Percentiles rank a stretch among this genome's conserved stretches.
These are phyloP conservation scores for Cephalopachus bancanus DNA, from an alignment of 2,797 vertebrate genomes.

Conservation along the genomic window DNA sequence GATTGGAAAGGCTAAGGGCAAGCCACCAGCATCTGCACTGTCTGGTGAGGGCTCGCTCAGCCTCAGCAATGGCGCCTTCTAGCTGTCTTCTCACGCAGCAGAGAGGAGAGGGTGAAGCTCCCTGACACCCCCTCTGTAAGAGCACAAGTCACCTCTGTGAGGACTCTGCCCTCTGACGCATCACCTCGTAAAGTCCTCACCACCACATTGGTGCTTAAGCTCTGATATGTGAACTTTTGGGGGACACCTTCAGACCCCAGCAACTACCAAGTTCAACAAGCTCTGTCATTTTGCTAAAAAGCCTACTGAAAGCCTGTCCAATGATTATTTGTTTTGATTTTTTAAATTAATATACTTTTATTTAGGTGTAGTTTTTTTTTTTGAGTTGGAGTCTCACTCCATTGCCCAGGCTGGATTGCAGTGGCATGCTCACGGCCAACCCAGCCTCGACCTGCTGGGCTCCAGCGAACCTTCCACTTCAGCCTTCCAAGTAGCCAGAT, in stretches of 20 bases:
- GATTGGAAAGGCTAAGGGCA: no score
- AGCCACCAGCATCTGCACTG: no score
- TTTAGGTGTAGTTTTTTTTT: not conserved
- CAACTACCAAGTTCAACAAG: not conserved
- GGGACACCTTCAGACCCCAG: not conserved
- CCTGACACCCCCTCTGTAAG: not conserved
- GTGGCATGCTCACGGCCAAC: no score
- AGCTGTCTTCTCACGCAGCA: not conserved
- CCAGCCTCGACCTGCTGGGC: no score
- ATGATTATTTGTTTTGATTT: not conserved
- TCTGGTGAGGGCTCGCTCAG: not conserved
- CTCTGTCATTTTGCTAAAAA: not conserved
- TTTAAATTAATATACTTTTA: slow-evolving; percentile 23
- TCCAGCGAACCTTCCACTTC: no score
- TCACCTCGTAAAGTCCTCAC: not conserved
- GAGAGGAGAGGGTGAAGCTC: no score
- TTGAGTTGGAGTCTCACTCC: no score
- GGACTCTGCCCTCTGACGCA: not conserved
- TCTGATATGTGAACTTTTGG: not conserved
- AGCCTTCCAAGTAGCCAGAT: no score
- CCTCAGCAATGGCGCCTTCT: not conserved
- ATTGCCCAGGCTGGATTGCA: no score
- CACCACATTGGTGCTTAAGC: not conserved
- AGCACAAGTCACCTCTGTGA: not conserved
- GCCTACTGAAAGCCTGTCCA: not conserved